Conservation (phyloP, 2,113 vertebrate species). For the Eudyptes chrysolophus region DNA sequence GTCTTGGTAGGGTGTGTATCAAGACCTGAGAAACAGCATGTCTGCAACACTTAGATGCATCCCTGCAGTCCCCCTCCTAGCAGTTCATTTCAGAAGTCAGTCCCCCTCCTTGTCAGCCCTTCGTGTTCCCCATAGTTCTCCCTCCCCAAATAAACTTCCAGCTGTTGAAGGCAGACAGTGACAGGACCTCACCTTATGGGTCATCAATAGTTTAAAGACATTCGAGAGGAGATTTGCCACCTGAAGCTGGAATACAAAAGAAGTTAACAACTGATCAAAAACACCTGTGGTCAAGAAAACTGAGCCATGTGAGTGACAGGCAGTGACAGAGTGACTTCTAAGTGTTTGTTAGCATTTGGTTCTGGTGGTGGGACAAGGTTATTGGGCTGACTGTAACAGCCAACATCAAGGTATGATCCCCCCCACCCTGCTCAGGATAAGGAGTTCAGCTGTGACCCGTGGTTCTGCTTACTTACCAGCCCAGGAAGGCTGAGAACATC, state of each 20-base stretch:
- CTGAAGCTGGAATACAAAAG: slow-evolving; percentile 80
- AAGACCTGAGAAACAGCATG: background rate
- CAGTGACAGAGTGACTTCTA: background rate
- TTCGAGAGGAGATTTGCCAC: slow-evolving; percentile 86
- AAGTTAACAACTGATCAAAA: background rate
- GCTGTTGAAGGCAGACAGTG: background rate
- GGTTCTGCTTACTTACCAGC: background rate
- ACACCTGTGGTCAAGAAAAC: background rate
- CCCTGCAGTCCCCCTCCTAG: background rate
- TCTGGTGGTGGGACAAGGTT: background rate
- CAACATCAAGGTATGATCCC: background rate
- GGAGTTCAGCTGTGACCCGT: background rate
- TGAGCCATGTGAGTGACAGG: fast-evolving
- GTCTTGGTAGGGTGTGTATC: background rate
- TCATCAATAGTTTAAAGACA: slow-evolving; percentile 90
- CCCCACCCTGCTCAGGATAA: background rate
- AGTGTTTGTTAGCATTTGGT: background rate
- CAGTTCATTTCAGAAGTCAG: background rate
- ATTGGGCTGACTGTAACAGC: background rate
- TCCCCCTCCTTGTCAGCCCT: background rate
- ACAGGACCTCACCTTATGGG: slow-evolving; percentile 85
- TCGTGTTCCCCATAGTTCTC: background rate
- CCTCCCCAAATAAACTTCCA: background rate
- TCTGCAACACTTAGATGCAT: background rate
- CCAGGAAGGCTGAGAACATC: background rate